These are phyloP conservation scores for Mionectes olivaceus DNA, from an alignment of 2,797 vertebrate genomes.

Conservation along the genomic window DNA sequence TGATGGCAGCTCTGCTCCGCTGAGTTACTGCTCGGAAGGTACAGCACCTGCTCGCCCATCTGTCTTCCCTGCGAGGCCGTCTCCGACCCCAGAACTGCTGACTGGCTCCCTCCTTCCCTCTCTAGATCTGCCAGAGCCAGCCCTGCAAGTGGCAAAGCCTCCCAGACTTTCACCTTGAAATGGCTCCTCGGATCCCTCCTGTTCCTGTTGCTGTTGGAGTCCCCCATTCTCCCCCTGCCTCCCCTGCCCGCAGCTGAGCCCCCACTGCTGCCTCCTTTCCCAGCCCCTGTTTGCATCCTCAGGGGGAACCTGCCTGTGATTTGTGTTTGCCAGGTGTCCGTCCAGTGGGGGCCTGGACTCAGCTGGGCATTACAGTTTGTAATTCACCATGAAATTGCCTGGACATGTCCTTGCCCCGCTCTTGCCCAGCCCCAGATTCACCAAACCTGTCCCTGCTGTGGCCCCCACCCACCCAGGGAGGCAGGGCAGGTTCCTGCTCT, in stretches of 20 bases:
- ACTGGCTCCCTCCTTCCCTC: slow-evolving; percentile 12
- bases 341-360: background rate
- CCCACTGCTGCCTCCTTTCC: rapidly evolving
- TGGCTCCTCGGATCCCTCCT: background rate
- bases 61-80: slow-evolving; percentile 26
- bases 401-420: background rate
- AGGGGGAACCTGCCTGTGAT: background rate
- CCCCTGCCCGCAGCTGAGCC: background rate
- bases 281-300: background rate
- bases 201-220: background rate
- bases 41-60: slow-evolving; percentile 64
- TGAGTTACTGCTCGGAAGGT: slow-evolving; percentile 31
- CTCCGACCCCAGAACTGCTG: background rate
- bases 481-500: background rate
- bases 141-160: background rate
- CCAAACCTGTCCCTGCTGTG: background rate
- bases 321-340: background rate
- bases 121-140: background rate
- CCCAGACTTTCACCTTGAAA: slow-evolving; percentile 51
- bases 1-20: slow-evolving; percentile 46
- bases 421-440: background rate
- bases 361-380: background rate
- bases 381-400: background rate
- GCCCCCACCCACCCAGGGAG: rapidly evolving
- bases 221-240: background rate